phyloP scores from a whole-genome alignment of 2,888 invertebrate genomes.

The Lasioglossum pauxillum region DNA sequence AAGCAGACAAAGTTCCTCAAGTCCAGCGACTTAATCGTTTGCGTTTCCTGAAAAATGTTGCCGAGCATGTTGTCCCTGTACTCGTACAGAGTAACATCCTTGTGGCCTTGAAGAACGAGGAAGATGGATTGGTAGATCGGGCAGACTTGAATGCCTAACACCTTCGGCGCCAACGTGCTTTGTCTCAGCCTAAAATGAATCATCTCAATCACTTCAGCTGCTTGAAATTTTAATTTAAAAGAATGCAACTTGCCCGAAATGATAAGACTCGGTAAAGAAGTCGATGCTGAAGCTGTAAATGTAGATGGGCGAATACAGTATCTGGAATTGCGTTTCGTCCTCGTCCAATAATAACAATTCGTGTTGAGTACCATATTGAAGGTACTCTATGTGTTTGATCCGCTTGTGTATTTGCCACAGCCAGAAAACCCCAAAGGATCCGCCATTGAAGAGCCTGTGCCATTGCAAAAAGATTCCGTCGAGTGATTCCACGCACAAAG shows the following conservation, averaged over 20 bases:
- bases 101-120: constrained; percentile 61
- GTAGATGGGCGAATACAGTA: constrained; percentile 70
- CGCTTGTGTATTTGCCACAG: constrained; percentile 72
- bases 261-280: constrained; percentile 42
- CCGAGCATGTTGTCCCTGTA: constrained; percentile 56
- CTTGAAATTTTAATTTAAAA: not conserved
- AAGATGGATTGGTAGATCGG: constrained; percentile 57
- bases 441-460: constrained; percentile 74
- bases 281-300: constrained; percentile 80
- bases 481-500: constrained; percentile 70
- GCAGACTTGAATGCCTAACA: constrained; percentile 69
- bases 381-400: constrained; percentile 72
- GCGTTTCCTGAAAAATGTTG: constrained; percentile 56
- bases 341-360: constrained; percentile 76
- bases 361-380: constrained; percentile 70
- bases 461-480: constrained; percentile 74
- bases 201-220: not conserved
- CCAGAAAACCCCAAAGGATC: constrained; percentile 72
- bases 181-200: constrained; percentile 65
- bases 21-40: constrained; percentile 66
- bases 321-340: constrained; percentile 50
- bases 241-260: constrained; percentile 78
- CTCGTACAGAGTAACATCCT: constrained; percentile 71
- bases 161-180: constrained; percentile 54
- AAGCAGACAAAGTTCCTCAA: constrained; percentile 76